Evolutionary conservation across 2,113 vertebrate genomes (phyloP).

Genomic region (Larimichthys crocea): DNA sequence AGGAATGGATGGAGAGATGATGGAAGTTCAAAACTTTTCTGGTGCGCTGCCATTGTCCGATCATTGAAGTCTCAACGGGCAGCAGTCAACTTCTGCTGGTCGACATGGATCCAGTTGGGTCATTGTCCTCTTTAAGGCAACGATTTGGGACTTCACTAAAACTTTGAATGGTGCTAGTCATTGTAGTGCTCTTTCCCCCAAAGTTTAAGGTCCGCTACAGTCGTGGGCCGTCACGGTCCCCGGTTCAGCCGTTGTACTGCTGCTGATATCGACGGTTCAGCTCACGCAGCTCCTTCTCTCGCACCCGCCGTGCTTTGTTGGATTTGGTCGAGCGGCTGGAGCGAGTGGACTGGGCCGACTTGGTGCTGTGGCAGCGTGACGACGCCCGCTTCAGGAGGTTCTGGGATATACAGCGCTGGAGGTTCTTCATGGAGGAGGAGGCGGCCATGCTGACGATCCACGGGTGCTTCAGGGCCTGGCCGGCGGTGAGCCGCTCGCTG

Average conservation of each 20-base stretch:
- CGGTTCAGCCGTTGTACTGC: slow-evolving; percentile 92
- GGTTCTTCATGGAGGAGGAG: slow-evolving; percentile 98
- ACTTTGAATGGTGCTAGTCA: not conserved
- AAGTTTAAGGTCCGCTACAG: not conserved
- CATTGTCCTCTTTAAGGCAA: slow-evolving; percentile 13
- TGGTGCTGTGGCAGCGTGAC: slow-evolving; percentile 98
- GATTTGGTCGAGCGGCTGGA: slow-evolving; percentile 97
- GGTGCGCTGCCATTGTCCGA: not conserved
- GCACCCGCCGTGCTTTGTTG: slow-evolving; percentile 93
- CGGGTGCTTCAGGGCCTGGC: slow-evolving; percentile 96
- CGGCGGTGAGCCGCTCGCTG: slow-evolving; percentile 90
- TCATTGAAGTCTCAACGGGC: slow-evolving; percentile 22
- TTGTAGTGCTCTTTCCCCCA: slow-evolving; percentile 5
- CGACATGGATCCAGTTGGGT: slow-evolving; percentile 2
- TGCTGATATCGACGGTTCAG: slow-evolving; percentile 98
- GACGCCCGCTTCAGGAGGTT: slow-evolving; percentile 97
- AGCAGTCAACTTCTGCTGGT: slow-evolving; percentile 15
- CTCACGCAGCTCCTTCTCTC: slow-evolving; percentile 95
- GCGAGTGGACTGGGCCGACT: slow-evolving; percentile 94
- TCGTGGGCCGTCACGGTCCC: fast-evolving
- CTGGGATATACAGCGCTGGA: slow-evolving; percentile 97
- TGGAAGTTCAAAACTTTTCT: slow-evolving; percentile 19
- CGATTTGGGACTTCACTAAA: not conserved
- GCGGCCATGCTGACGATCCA: slow-evolving; percentile 99
- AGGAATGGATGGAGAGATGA: slow-evolving; percentile 52